These are phyloP conservation scores for Phyllotis vaccarum DNA, from an alignment of 2,797 vertebrate genomes.

Conservation along the genomic window DNA sequence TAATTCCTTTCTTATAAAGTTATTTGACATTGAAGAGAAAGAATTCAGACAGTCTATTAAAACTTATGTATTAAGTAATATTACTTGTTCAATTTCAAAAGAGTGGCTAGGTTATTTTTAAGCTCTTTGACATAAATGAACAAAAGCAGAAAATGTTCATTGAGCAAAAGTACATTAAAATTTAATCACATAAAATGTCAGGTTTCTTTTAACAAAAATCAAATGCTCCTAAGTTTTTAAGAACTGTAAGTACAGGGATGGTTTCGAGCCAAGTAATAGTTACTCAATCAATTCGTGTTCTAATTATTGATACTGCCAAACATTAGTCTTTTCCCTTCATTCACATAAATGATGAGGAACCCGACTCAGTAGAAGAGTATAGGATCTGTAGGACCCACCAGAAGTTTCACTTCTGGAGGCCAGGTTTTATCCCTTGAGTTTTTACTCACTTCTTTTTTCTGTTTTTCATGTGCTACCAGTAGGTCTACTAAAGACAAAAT, in stretches of 20 bases:
- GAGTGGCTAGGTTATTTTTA: conserved; percentile 73
- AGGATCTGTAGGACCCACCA: background rate
- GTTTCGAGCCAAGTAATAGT: background rate
- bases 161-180: conserved; percentile 61
- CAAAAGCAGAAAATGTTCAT: conserved; percentile 66
- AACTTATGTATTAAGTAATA: conserved; percentile 73
- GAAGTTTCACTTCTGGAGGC: background rate
- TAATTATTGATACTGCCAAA: background rate
- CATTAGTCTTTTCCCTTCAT: background rate
- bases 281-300: background rate
- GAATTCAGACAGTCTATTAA: conserved; percentile 79
- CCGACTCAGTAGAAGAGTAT: background rate
- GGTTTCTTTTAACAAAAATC: conserved; percentile 64
- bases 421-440: background rate
- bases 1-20: conserved; percentile 70
- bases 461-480: background rate
- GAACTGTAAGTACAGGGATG: background rate
- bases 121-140: conserved; percentile 59
- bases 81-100: conserved; percentile 76
- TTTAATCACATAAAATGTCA: conserved; percentile 73
- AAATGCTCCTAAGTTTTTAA: background rate
- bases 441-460: background rate
- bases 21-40: conserved; percentile 75
- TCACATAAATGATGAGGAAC: background rate
- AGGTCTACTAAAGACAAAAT: background rate